Percentiles rank a stretch among this genome's conserved stretches.
Conservation (phyloP, 2,113 vertebrate genomes). For the Cebidichthys violaceus region DNA sequence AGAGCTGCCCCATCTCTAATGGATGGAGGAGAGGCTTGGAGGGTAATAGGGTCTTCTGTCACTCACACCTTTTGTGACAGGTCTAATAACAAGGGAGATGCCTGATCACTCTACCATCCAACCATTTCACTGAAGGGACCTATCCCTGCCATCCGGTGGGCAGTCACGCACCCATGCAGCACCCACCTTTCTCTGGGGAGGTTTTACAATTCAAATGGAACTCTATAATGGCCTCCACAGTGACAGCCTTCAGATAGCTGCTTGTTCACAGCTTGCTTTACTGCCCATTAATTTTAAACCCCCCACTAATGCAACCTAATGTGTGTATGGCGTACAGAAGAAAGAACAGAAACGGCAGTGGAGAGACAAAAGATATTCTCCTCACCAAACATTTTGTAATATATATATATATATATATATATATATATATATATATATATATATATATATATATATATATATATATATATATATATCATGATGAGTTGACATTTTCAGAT, state of each 20-base stretch:
- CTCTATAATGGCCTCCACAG: constrained; percentile 64
- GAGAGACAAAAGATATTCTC: constrained; percentile 7
- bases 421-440: neutral
- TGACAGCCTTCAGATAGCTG: constrained; percentile 61
- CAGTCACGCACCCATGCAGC: constrained; percentile 71
- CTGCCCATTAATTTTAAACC: constrained; percentile 42
- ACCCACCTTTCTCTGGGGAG: constrained; percentile 57
- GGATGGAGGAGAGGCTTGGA: constrained; percentile 66
- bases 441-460: neutral
- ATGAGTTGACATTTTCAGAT: constrained; percentile 19
- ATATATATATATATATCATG: constrained; percentile 2
- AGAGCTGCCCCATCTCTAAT: constrained; percentile 46
- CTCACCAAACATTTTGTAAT: constrained; percentile 11
- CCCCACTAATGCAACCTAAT: constrained; percentile 13
- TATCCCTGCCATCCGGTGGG: constrained; percentile 50
- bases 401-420: neutral
- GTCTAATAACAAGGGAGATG: constrained; percentile 76
- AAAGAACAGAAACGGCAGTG: constrained; percentile 10
- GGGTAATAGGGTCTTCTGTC: constrained; percentile 76
- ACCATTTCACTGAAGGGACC: constrained; percentile 63
- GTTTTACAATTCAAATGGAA: constrained; percentile 71
- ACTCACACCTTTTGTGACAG: constrained; percentile 68
- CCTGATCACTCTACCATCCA: constrained; percentile 74
- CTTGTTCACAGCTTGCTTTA: constrained; percentile 56
- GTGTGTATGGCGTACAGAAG: constrained; percentile 19